A percentile compares a stretch with the other conserved stretches of the same genome.
phyloP scores from a whole-genome alignment of 1,140 invertebrate genomes.

The Drosophila nikananu region DNA sequence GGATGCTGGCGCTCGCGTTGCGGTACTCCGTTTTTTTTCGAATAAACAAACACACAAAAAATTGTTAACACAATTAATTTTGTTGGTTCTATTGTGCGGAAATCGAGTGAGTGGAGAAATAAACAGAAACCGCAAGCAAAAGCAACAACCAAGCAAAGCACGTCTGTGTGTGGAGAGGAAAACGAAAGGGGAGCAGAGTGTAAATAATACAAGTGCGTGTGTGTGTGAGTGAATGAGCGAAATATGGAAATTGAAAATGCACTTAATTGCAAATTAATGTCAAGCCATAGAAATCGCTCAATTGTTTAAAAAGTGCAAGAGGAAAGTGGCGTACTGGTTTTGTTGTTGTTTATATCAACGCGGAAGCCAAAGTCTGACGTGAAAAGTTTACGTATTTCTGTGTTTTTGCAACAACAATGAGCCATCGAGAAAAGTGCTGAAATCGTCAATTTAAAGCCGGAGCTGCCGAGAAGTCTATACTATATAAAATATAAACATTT shows the following conservation, averaged over 20 bases:
- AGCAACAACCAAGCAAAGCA: conserved; percentile 50
- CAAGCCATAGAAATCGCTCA: conserved; percentile 57
- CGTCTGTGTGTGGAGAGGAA: conserved; percentile 35
- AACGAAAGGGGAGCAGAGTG: conserved; percentile 46
- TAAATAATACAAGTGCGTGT: conserved; percentile 26
- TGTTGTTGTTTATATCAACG: conserved; percentile 24
- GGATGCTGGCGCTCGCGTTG: conserved; percentile 40
- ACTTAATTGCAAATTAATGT: conserved; percentile 54
- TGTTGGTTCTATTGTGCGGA: conserved; percentile 36
- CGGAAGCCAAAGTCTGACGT: conserved; percentile 40
- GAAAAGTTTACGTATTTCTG: conserved; percentile 14
- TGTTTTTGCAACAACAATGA: conserved; percentile 35
- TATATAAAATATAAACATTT: conserved; percentile 45
- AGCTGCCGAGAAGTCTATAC: conserved; percentile 45
- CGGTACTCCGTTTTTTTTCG: conserved; percentile 25
- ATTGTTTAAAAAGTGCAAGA: conserved; percentile 55
- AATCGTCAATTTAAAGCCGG: conserved; percentile 50
- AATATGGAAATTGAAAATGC: conserved; percentile 55
- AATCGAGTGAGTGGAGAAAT: conserved; percentile 30
- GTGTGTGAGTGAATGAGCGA: conserved; percentile 25
- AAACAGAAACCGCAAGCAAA: conserved; percentile 41
- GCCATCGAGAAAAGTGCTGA: conserved; percentile 50
- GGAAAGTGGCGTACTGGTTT: conserved; percentile 42
- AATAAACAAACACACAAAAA: conserved; percentile 33
- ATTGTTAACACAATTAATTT: conserved; percentile 44